Conservation (phyloP, 2,113 vertebrate species). For the Osmerus eperlanus region DNA sequence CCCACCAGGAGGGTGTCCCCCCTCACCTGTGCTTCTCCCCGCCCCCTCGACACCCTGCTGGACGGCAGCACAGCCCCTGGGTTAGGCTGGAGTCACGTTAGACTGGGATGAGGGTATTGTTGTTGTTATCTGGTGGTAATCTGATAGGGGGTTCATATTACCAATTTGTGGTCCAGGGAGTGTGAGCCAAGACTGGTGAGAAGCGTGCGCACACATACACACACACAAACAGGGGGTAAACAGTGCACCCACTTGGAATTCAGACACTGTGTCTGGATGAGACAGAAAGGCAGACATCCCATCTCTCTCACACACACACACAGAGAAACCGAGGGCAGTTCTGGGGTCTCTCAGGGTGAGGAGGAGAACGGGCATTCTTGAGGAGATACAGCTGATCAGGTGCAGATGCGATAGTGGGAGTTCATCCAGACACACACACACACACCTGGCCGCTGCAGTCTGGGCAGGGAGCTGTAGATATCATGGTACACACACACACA, state of each 20-base stretch:
- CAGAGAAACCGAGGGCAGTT: neutral
- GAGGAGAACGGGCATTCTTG: too few relatives aligned
- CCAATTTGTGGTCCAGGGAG: neutral
- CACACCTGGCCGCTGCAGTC: neutral
- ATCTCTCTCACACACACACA: slow-evolving; percentile 7
- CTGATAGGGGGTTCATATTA: slow-evolving; percentile 6
- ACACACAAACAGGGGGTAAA: neutral
- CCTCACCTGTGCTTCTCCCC: neutral
- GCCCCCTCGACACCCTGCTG: neutral
- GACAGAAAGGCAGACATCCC: neutral
- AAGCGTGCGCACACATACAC: neutral
- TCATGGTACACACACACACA: neutral
- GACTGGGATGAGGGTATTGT: neutral
- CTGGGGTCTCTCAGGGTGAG: neutral
- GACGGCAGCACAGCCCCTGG: neutral
- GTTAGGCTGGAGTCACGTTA: neutral
- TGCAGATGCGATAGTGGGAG: neutral
- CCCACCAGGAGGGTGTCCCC: neutral
- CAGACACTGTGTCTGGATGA: slow-evolving; percentile 13
- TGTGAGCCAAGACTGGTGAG: neutral
- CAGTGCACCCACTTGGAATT: neutral
- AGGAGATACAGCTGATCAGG: neutral
- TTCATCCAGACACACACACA: neutral
- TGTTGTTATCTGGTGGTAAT: slow-evolving; percentile 9
- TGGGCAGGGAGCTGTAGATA: too few relatives aligned